Evolutionary conservation across 1,140 invertebrate genomes (phyloP), one percentile per base, ranked within the genome.

Genomic region (Pseudomyrmex cubaensis): DNA sequence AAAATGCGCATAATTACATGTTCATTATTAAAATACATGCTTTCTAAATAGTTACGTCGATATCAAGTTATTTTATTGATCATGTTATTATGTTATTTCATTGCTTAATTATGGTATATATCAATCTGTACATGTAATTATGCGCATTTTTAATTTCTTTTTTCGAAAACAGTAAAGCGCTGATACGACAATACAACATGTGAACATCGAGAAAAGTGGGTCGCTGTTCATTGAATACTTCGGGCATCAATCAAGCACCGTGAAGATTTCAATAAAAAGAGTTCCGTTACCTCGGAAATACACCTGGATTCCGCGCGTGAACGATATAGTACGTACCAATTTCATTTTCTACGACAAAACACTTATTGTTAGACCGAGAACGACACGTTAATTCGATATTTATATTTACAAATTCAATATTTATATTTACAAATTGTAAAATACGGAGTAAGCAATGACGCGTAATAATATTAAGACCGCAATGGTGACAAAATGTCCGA

Each of bases 391-490:
- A 67, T 69, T n/a, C 67, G 13, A 10, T 25, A 13, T 35, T 12
- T 61, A 44, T 17, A 17, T 54, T 82, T 9, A 4, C 0, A 12
- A 61, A 59, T 7, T 12, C n/a, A n/a, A n/a, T n/a, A n/a, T 12
- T 48, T 67, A 20, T 17, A 17, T 54, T 82, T 9, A 4, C 0
- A 12, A 61, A 59, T 7, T 12, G 8, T 13, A 17, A 8, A n/a
- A 0, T 7, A 50, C 35, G 35, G 20, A 20, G 20, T 56, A 48
- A 59, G 4, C 12, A 70, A 61, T 20, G 3, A 80, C 20, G 48
- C 12, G 10, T 5, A 12, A 83, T 22, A 76, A 67, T 77, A 77
- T 69, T 44, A 35, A 83, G 3, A 54, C n/a, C 46, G 17, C 35
- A 44, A 54, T 35, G 5, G 15, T 63, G 35, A 35, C n/a, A 35